Evolutionary conservation across 2,797 vertebrate genomes (phyloP).

Genomic region (Myripristis jacobus): DNA sequence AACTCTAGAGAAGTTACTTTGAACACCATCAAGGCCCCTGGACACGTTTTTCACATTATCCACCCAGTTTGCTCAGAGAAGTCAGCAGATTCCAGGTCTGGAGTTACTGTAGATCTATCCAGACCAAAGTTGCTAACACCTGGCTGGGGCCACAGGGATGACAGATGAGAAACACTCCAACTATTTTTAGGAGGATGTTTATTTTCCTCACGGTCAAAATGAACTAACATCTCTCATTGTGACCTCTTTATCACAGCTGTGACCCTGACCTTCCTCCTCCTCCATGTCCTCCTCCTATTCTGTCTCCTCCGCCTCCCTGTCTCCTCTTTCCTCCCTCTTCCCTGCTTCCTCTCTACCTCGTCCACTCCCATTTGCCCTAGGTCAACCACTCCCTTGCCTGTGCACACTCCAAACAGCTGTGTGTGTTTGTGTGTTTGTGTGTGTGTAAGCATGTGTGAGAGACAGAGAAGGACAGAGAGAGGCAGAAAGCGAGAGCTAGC

Average conservation of each 20-base stretch:
- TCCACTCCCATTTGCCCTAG: conserved; percentile 44
- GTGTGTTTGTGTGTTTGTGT: background rate
- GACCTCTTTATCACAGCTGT: conserved; percentile 80
- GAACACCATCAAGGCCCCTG: background rate
- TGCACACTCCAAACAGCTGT: conserved; percentile 8
- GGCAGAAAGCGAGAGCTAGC: background rate
- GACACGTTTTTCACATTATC: conserved; percentile 41
- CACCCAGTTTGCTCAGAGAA: conserved; percentile 26
- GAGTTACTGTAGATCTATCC: background rate
- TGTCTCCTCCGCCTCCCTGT: conserved; percentile 56
- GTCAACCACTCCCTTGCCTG: conserved; percentile 33
- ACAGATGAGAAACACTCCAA: conserved; percentile 54
- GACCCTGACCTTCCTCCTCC: conserved; percentile 67
- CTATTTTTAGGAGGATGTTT: conserved; percentile 80
- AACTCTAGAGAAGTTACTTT: conserved; percentile 33
- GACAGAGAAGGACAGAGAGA: background rate
- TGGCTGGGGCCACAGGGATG: conserved; percentile 51
- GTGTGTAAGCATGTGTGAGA: background rate
- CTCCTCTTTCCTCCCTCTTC: conserved; percentile 55
- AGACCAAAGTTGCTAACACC: conserved; percentile 65
- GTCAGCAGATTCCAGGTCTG: conserved; percentile 38
- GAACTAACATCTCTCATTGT: conserved; percentile 77
- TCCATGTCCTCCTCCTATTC: conserved; percentile 35
- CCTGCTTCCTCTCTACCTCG: background rate
- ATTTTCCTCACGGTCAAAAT: conserved; percentile 56